Base-by-base conservation (phyloP, 1,140 invertebrate genomes). In the Telenomus remus region DNA sequence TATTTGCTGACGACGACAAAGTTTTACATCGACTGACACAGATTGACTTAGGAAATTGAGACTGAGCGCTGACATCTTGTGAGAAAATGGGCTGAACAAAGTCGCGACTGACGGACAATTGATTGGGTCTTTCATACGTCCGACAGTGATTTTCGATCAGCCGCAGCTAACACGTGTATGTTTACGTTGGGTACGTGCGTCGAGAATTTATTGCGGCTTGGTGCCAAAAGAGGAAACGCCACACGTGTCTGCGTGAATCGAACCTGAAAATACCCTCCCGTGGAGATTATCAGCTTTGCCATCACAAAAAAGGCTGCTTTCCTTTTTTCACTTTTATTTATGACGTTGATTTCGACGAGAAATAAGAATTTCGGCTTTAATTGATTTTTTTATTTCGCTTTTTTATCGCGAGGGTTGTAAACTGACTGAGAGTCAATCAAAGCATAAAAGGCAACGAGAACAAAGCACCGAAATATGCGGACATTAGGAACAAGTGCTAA, bases 201-300 rank as follows among this genome's bases (percentile, higher is more conserved):
- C 16, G 48, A 27, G 50, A 66, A 76, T 76, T 76, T 76, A 76
- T 76, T 56, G 74, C 50, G 33, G 56, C 54, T 44, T 34, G 47
- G 33, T 71, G 66, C 74, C 60, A 76, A 66, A 66, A 76, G 46
- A 56, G 66, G 66, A 66, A 71, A 66, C 43, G 61, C 51, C 47
- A 53, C 66, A 56, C 66, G 66, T 69, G 64, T 76, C 54, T 64
- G 60, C 43, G 57, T 27, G 19, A 27, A 27, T 27, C 6, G 19
- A 27, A 27, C 19, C 19, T 27, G 19, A 27, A 27, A 27, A 27
- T 27, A 27, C 19, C 19, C 19, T 27, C 19, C 19, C 6, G 68
- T 65, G 37, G 46, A 60, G 73, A 65, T 70, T 70, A 76, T 70
- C 61, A 51, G 19, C 19, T 27, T 27, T 27, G 19, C 19, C 19